These are phyloP conservation scores for Sinocyclocheilus anshuiensis DNA, from an alignment of 2,113 vertebrate genomes.

Conservation along the genomic window DNA sequence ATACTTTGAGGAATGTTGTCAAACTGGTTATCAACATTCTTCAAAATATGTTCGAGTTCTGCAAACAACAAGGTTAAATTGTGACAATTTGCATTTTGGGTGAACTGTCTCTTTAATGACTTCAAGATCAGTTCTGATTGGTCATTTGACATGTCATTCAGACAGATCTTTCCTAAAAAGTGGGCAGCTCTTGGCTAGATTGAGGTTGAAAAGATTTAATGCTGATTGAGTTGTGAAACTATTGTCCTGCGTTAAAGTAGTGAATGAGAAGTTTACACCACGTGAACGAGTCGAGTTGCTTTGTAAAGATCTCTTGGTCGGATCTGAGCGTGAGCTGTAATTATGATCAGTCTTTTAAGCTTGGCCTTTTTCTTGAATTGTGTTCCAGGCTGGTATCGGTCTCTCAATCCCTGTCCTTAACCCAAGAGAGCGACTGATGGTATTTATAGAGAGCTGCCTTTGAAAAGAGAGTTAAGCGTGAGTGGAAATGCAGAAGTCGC, in stretches of 20 bases:
- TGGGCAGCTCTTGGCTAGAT: neutral
- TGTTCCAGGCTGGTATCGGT: slow-evolving; percentile 41
- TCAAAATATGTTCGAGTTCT: neutral
- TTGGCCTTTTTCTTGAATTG: slow-evolving; percentile 36
- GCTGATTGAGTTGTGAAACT: neutral
- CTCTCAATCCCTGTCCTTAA: slow-evolving; percentile 41
- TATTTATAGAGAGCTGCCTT: slow-evolving; percentile 39
- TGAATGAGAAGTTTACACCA: neutral
- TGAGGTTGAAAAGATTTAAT: neutral
- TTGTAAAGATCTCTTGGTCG: slow-evolving; percentile 21
- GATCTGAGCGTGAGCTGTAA: slow-evolving; percentile 46
- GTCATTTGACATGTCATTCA: neutral
- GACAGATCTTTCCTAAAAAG: neutral
- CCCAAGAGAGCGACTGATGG: slow-evolving; percentile 38
- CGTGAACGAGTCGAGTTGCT: neutral
- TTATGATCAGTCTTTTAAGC: slow-evolving; percentile 48
- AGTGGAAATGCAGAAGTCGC: slow-evolving; percentile 50
- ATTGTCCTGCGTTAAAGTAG: neutral
- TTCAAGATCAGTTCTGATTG: neutral
- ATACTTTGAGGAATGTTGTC: neutral
- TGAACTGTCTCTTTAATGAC: neutral
- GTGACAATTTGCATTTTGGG: neutral
- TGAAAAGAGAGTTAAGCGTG: slow-evolving; percentile 44
- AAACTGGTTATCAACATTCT: neutral
- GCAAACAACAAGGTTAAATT: neutral